A percentile compares a stretch with the other conserved stretches of the same genome.
These are phyloP conservation scores for Cephalopachus bancanus DNA, from an alignment of 2,797 vertebrate genomes.

Conservation along the genomic window DNA sequence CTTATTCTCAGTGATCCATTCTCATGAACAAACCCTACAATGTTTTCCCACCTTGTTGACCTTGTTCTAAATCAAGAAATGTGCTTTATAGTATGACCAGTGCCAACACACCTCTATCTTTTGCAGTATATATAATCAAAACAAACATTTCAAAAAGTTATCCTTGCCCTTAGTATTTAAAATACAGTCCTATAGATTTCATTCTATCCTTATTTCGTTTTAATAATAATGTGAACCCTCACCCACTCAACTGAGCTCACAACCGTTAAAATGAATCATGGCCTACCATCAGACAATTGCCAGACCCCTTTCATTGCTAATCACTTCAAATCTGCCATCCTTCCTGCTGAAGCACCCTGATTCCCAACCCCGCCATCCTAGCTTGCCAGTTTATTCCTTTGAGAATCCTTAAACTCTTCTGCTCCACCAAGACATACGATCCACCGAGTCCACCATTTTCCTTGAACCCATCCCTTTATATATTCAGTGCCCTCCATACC, in stretches of 20 bases:
- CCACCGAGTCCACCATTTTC: background rate
- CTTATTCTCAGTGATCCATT: background rate
- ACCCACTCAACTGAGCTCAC: background rate
- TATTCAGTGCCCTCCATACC: background rate
- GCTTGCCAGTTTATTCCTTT: background rate
- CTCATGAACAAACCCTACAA: background rate
- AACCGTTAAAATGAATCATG: background rate
- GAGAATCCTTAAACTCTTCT: background rate
- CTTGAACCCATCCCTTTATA: background rate
- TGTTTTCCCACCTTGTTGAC: background rate
- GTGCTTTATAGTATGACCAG: background rate
- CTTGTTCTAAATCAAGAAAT: background rate
- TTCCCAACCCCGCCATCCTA: background rate
- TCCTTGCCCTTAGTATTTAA: background rate
- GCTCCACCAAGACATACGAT: background rate
- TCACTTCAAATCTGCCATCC: background rate
- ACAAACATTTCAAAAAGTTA: background rate
- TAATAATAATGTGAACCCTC: background rate
- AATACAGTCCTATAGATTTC: background rate
- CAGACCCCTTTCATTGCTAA: background rate
- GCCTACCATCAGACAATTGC: background rate
- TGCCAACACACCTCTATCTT: background rate
- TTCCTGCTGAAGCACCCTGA: background rate
- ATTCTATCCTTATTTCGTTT: background rate
- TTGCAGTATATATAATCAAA: background rate